phyloP scores from a whole-genome alignment of 2,113 vertebrate genomes.

The Suricata suricatta region DNA sequence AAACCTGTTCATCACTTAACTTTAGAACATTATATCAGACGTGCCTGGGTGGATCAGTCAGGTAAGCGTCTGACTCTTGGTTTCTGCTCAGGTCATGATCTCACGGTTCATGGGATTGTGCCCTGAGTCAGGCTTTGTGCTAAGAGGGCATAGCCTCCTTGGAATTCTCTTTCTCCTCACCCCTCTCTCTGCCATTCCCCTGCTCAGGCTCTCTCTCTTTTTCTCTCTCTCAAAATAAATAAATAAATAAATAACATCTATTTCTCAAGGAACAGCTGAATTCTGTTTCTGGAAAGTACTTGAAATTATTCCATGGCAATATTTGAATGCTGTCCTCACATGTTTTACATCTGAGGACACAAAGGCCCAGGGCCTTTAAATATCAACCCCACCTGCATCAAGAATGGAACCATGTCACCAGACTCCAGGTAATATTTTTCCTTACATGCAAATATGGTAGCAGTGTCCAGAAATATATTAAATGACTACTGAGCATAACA shows the following conservation, averaged over 20 bases:
- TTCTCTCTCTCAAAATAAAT: no score
- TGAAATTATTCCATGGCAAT: not conserved
- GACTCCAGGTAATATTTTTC: not conserved
- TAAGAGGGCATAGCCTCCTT: no score
- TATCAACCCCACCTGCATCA: not conserved
- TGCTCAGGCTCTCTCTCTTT: no score
- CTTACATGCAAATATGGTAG: not conserved
- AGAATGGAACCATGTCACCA: not conserved
- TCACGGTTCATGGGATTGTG: no score
- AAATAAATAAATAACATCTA: not conserved
- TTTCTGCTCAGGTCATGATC: no score
- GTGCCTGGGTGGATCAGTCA: no score
- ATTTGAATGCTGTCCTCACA: not conserved
- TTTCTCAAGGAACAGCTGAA: not conserved
- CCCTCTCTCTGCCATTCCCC: no score
- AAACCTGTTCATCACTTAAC: not conserved
- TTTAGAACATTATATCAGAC: not conserved
- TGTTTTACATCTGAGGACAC: not conserved
- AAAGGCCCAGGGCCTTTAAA: not conserved
- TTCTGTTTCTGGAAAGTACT: not conserved
- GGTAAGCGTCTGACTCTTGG: no score
- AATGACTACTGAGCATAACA: not conserved
- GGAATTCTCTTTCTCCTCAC: no score
- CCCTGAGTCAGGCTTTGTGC: no score
- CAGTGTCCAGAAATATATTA: not conserved